A percentile compares a stretch with the other conserved stretches of the same genome.
phyloP scores from a whole-genome alignment of 30 jellyfish, hydroid and myxozoan genomes.

The Aurelia aurita complex sp. Pacific region DNA sequence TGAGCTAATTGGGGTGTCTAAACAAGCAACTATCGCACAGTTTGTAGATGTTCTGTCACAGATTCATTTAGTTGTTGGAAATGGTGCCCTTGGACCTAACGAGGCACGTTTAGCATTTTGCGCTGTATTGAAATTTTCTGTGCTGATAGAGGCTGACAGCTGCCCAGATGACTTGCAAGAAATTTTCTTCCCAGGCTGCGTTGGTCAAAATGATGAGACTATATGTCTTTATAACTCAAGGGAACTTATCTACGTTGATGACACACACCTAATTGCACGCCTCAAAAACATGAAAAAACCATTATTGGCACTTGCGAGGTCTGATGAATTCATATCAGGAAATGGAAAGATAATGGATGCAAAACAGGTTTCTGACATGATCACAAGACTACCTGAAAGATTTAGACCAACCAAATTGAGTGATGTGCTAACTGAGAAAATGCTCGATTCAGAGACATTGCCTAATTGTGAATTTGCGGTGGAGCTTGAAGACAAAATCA shows the following conservation, averaged over 20 bases:
- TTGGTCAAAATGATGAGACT: not conserved
- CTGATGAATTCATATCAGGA: not conserved
- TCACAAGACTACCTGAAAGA: conserved; percentile 23
- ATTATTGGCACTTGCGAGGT: not conserved
- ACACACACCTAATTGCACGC: conserved; percentile 38
- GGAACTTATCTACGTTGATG: conserved; percentile 65
- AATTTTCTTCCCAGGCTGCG: conserved; percentile 60
- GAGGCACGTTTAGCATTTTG: conserved; percentile 14
- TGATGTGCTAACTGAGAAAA: conserved; percentile 39
- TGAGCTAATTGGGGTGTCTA: conserved; percentile 49
- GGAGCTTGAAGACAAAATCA: conserved; percentile 35
- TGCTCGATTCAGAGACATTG: conserved; percentile 9
- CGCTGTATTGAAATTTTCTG: conserved; percentile 21
- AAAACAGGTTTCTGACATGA: conserved; percentile 5
- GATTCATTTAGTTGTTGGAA: not conserved
- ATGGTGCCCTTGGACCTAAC: conserved; percentile 39
- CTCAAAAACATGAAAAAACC: conserved; percentile 33
- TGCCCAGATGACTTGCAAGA: not conserved
- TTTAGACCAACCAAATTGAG: conserved; percentile 51
- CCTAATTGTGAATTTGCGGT: conserved; percentile 48
- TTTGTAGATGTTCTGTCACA: conserved; percentile 29
- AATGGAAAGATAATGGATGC: not conserved
- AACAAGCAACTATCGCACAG: conserved; percentile 34
- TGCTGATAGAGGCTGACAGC: not conserved
- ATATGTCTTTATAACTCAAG: conserved; percentile 13